These are phyloP conservation scores for Leptogaster cylindrica DNA, from an alignment of 2,888 invertebrate species.

Conservation along the genomic window DNA sequence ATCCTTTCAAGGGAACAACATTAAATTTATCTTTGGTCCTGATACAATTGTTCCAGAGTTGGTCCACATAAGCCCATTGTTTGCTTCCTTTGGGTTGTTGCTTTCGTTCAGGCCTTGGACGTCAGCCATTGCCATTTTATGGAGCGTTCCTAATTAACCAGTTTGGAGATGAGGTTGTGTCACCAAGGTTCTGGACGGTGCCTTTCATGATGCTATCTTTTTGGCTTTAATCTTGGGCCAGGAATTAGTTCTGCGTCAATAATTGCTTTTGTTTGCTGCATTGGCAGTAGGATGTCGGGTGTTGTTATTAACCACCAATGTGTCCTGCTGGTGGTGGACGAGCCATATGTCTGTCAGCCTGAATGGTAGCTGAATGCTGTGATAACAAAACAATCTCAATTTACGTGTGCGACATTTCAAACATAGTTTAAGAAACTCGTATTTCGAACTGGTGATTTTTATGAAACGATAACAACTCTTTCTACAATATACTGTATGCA, in stretches of 20 bases:
- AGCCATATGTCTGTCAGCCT: too few species aligned
- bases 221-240: constrained; percentile 27
- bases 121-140: constrained; percentile 35
- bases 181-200: neutral
- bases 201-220: constrained; percentile 33
- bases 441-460: too few species aligned
- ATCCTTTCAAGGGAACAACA: constrained; percentile 35
- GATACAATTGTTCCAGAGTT: constrained; percentile 29
- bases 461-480: too few species aligned
- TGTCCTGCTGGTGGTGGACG: neutral
- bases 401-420: too few species aligned
- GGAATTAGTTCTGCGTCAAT: constrained; percentile 36
- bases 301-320: neutral
- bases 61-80: constrained; percentile 30
- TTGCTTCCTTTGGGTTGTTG: constrained; percentile 33
- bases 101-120: constrained; percentile 18
- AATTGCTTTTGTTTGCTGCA: constrained; percentile 32
- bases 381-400: too few species aligned
- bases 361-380: too few species aligned
- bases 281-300: neutral
- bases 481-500: too few species aligned
- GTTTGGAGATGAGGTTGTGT: constrained; percentile 30
- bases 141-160: constrained; percentile 38
- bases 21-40: constrained; percentile 33
- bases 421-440: too few species aligned